Base-by-base conservation (phyloP, 1,140 invertebrate genomes). In the Lerema accius region DNA sequence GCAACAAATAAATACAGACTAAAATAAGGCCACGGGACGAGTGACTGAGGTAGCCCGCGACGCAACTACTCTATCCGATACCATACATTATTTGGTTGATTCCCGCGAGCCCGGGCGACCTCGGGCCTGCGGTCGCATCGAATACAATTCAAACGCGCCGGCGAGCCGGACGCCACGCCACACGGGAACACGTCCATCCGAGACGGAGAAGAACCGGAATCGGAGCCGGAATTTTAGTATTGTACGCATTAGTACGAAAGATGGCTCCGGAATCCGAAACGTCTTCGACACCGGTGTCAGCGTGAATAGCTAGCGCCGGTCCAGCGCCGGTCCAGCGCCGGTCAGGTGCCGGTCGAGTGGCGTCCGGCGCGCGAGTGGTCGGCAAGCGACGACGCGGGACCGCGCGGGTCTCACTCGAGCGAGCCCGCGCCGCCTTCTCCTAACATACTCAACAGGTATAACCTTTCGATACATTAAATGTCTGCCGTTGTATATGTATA, bases 21-120 rank as follows among this genome's bases (percentile, higher is more conserved):
- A 84, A 81, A 74, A 81, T 83, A 85, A 84, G 83, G 83, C 75
- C 84, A 85, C 84, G 86, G 84, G 83, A 78, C 80, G 84, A 84
- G 83, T 87, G 86, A 87, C 83, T 89, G 84, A 89, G 86, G 86
- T 89, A 89, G 84, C 86, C 84, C 86, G 81, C 86, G 84, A 89
- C 83, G 79, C 82, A 77, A 83, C 82, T 85, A 86, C 81, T 76
- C 80, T 86, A 86, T 71, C 71, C 76, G 73, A 80, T 67, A 78
- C 69, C 73, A 81, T 78, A 76, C 63, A 65, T 75, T 84, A 86
- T 85, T 85, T 85, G 85, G 85, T 86, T 56, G 79, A 76, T 70
- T 67, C 65, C 62, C 71, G 71, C 71, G 71, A 73, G 70, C 70
- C 15, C 9, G 17, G 6, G n/a, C n/a, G n/a, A n/a, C n/a, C n/a